phyloP scores from a whole-genome alignment of 2,797 vertebrate species.

The Melanotaenia maccullochi region DNA sequence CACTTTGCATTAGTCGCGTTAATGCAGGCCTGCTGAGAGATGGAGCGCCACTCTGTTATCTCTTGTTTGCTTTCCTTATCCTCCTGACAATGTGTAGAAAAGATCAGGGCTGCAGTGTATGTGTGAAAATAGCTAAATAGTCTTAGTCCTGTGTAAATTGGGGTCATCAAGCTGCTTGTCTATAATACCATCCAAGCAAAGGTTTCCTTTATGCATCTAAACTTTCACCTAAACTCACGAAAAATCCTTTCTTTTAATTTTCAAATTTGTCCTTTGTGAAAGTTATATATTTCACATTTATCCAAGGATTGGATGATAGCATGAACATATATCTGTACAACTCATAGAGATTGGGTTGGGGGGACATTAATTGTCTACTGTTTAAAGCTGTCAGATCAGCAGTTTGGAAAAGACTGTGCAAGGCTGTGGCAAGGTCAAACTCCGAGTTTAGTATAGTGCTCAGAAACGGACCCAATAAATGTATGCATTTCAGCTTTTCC shows the following conservation, averaged over 20 bases:
- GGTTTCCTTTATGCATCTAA: slow-evolving; percentile 33
- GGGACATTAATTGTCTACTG: slow-evolving; percentile 61
- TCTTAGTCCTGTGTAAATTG: neutral
- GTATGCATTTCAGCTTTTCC: slow-evolving; percentile 69
- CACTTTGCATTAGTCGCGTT: slow-evolving; percentile 73
- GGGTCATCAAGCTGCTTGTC: neutral
- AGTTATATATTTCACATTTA: slow-evolving; percentile 3
- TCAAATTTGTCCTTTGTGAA: neutral
- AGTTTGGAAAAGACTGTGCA: slow-evolving; percentile 31
- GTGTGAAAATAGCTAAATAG: neutral
- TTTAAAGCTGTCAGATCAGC: slow-evolving; percentile 58
- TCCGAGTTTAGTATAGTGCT: slow-evolving; percentile 61
- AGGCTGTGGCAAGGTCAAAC: slow-evolving; percentile 67
- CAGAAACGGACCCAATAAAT: slow-evolving; percentile 63
- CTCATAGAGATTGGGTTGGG: slow-evolving; percentile 6
- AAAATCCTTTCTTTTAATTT: neutral
- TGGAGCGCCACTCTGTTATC: slow-evolving; percentile 67
- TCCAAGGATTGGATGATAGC: slow-evolving; percentile 38
- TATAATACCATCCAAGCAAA: slow-evolving; percentile 24
- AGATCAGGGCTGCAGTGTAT: neutral
- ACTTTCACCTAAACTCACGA: neutral
- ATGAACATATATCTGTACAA: slow-evolving; percentile 34
- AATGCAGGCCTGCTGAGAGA: slow-evolving; percentile 74
- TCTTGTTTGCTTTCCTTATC: slow-evolving; percentile 78
- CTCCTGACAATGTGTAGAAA: slow-evolving; percentile 26